Base-by-base conservation (phyloP, 2,888 invertebrate genomes). In the Sabatieria punctata region DNA sequence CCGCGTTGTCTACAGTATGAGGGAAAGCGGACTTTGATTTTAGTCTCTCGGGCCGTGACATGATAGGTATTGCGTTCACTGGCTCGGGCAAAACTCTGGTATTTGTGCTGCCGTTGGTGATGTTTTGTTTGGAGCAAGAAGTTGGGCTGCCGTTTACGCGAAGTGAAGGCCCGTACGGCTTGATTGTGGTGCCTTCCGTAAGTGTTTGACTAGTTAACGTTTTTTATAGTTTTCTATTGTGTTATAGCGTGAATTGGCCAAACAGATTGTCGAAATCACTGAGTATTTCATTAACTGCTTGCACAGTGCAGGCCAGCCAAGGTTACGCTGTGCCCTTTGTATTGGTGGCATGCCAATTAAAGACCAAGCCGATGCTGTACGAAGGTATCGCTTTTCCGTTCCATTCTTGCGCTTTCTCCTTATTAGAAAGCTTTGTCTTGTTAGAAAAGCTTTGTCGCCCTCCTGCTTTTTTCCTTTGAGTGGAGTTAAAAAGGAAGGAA, bases 41-140 rank as follows among this genome's bases (percentile, higher is more conserved):
- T 53, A 79, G 79, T 45, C 73, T 97, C 36, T 78, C 83, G 24
- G 97, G 97, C 0, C 74, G 97, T 4, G 97, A 97, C 66, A 85
- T 99, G 79, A 99, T 97, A 54, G 97, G 97, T 0, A 97, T 99
- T 52, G 93, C 95, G 0, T 93, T 89, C 66, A 95, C 95, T 0
- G 95, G 95, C 8, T 89, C 89, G 26, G 97, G 97, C 27, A 99
- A 99, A 72, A 99, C 97, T 0, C 69, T 97, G 49, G 97, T 97
- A 0, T 97, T 99, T 71, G 84, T 85, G 1, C 69, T 99, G 36
- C 97, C 97, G 0, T 65, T 97, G 38, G 77, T 99, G 46, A 91
- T 93, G 85, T 85, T 99, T 69, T 85, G 85, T 53, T 62, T 93
- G 51, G 95, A 99, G 64, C 97, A 99, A 70, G 95, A 97, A 70